These are phyloP conservation scores for Endomychus coccineus DNA, from an alignment of 2,888 invertebrate species.

Conservation along the genomic window DNA sequence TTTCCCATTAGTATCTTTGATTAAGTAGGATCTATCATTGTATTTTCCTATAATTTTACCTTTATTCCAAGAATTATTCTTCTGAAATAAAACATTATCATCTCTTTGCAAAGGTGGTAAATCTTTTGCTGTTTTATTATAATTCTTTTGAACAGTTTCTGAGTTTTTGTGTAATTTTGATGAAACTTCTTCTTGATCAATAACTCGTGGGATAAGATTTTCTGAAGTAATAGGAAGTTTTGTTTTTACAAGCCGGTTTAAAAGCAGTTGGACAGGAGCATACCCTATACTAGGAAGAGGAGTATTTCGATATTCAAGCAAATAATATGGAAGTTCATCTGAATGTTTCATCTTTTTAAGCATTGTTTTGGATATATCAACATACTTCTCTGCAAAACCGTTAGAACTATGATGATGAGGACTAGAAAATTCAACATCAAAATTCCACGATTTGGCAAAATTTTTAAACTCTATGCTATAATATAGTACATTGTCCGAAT, in stretches of 20 bases:
- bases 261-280: not conserved
- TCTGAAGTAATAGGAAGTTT: constrained; percentile 3
- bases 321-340: constrained; percentile 6
- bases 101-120: constrained; percentile 4
- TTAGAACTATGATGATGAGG: constrained; percentile 8
- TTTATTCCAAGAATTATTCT: constrained; percentile 5
- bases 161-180: constrained; percentile 3
- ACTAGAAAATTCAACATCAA: constrained; percentile 8
- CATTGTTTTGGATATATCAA: constrained; percentile 9
- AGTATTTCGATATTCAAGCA: constrained; percentile 5
- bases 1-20: constrained; percentile 3
- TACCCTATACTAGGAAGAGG: no score
- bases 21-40: constrained; percentile 5
- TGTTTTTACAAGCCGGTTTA: constrained; percentile 4
- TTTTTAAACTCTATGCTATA: constrained; percentile 17
- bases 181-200: not conserved
- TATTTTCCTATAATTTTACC: constrained; percentile 5
- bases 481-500: constrained; percentile 24
- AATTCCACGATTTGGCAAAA: constrained; percentile 12
- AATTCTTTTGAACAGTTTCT: constrained; percentile 3
- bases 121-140: constrained; percentile 8
- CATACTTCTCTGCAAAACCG: constrained; percentile 9
- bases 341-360: no score
- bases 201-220: constrained; percentile 1
- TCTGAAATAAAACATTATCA: constrained; percentile 5